phyloP scores from a whole-genome alignment of 2,113 vertebrate species.

The Ictalurus punctatus region DNA sequence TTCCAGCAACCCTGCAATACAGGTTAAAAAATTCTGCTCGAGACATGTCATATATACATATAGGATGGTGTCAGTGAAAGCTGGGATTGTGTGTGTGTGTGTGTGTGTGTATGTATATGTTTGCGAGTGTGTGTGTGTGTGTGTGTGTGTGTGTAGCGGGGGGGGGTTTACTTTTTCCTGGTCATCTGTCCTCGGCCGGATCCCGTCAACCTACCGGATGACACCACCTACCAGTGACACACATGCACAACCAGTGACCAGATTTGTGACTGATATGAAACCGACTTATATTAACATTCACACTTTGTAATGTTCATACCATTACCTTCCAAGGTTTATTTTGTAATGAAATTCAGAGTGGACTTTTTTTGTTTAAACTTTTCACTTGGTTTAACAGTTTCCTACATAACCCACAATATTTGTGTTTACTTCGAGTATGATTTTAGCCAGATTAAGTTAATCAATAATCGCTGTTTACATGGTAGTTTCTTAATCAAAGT shows the following conservation, averaged over 20 bases:
- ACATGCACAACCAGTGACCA: background rate
- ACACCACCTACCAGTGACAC: conserved; percentile 61
- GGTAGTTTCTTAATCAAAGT: no score
- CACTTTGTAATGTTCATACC: background rate
- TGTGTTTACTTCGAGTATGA: no score
- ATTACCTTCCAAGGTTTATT: background rate
- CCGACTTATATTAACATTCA: background rate
- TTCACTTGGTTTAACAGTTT: background rate
- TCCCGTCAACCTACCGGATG: conserved; percentile 66
- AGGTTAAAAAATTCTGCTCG: background rate
- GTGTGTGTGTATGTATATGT: no score
- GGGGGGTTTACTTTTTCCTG: conserved; percentile 51
- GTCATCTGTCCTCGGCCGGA: conserved; percentile 23
- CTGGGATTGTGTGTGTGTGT: background rate
- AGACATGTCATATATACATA: background rate
- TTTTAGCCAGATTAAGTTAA: no score
- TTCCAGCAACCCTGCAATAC: conserved; percentile 47
- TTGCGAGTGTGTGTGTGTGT: no score
- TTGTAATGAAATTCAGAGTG: background rate
- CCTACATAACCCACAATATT: background rate
- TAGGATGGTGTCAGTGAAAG: background rate
- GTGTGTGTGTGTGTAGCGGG: no score
- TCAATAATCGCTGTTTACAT: no score
- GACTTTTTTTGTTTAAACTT: background rate
- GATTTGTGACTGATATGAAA: no score